Evolutionary conservation across 1,140 invertebrate species (phyloP), one percentile per base, ranked within the genome.

Genomic region (Lordiphosa collinella): DNA sequence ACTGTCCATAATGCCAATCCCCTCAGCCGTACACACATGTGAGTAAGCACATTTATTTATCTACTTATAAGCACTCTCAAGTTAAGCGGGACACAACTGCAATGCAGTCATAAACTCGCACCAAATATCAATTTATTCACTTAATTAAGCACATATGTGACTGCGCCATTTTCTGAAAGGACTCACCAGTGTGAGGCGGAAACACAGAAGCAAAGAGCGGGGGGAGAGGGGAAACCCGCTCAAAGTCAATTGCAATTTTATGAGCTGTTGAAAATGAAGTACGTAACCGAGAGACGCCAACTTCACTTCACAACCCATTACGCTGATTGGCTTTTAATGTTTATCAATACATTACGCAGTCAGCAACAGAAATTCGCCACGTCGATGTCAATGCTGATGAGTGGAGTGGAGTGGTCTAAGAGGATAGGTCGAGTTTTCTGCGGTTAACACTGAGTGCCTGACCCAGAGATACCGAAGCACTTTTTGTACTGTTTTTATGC

Each of bases 291-390:
- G 60, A 55, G 64, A 35, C 16, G 16, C 32, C 50, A 51, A 56
- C 61, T 66, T 62, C 54, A 67, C 76, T 75, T 80, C 76, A 82
- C 76, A 80, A 80, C 40, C 78, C 76, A 82, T 80, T 80, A 80
- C 76, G 72, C 72, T 80, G 76, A 80, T 80, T 80, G 76, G 76
- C 76, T 80, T 80, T 80, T 82, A 80, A 80, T 82, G 76, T 82
- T 82, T 84, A 82, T 80, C 76, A 80, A 80, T 80, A 80, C 62
- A 76, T 80, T 71, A 68, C 66, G 58, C 57, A 75, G 57, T 66
- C 70, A 38, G 47, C 35, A 49, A 41, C 43, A 56, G 62, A 16
- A 34, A 43, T 29, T 2, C 22, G 22, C 22, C 22, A 44, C 41
- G 22, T 59, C 14, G 38, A 58, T 55, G 61, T 56, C 12, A 14